phyloP scores from a whole-genome alignment of 2,888 invertebrate species.

The Synergus itoensis region DNA sequence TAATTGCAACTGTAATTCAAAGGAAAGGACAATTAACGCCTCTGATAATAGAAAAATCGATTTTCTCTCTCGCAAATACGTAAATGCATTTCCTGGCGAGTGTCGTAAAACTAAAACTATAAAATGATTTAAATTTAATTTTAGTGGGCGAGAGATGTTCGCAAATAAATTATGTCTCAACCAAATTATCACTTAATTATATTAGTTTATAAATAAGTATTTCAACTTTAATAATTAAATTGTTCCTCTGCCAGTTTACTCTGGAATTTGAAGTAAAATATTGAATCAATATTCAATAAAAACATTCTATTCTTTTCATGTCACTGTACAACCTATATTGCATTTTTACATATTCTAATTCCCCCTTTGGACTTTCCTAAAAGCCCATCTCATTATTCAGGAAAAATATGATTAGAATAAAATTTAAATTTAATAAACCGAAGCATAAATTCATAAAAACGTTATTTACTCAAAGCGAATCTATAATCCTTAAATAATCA shows the following conservation, averaged over 20 bases:
- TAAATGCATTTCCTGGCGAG: neutral
- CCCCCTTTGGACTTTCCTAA: neutral
- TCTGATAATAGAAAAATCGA: slow-evolving; percentile 30
- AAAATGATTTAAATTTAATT: slow-evolving; percentile 23
- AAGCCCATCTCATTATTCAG: neutral
- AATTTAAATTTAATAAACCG: neutral
- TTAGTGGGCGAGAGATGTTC: neutral
- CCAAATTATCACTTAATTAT: slow-evolving; percentile 1
- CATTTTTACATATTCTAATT: neutral
- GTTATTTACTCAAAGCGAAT: neutral
- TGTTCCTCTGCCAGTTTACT: too few species aligned
- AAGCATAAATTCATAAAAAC: neutral
- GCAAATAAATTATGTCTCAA: neutral
- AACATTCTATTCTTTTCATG: neutral
- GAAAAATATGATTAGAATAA: neutral
- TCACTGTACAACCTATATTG: neutral
- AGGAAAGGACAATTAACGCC: slow-evolving; percentile 17
- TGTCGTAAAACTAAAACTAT: neutral
- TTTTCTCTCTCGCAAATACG: neutral
- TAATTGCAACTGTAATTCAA: slow-evolving; percentile 36
- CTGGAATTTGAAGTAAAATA: too few species aligned
- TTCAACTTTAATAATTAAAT: too few species aligned
- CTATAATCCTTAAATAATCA: neutral
- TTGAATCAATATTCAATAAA: neutral
- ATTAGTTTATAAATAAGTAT: neutral